Conservation (phyloP, 2,888 invertebrate species). For the Alitta virens region DNA sequence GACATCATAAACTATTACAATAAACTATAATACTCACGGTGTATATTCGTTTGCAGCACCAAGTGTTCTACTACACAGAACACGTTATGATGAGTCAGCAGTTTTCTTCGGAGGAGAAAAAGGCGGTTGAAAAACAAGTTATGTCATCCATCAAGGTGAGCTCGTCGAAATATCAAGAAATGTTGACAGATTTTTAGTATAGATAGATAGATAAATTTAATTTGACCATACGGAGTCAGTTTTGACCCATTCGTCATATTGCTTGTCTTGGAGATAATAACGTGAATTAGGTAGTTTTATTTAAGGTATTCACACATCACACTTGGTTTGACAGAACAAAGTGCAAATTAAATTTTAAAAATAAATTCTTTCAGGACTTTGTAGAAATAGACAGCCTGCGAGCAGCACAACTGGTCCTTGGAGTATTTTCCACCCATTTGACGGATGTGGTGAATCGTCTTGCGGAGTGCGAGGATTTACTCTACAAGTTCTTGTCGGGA, state of each 20-base stretch:
- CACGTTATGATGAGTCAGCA: conserved; percentile 54
- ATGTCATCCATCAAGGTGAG: conserved; percentile 49
- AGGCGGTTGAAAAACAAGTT: conserved; percentile 47
- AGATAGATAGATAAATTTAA: too few species aligned
- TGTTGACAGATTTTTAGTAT: too few species aligned
- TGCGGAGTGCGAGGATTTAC: conserved; percentile 47
- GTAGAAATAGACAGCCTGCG: conserved; percentile 65
- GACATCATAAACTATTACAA: too few species aligned
- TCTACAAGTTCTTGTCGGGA: conserved; percentile 65
- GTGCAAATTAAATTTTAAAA: too few species aligned
- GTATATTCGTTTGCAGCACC: conserved; percentile 47
- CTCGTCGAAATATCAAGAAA: too few species aligned
- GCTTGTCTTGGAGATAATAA: too few species aligned
- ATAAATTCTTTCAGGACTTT: conserved; percentile 58
- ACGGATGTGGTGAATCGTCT: conserved; percentile 40
- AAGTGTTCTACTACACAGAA: conserved; percentile 63
- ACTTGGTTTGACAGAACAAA: too few species aligned
- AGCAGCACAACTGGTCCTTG: conserved; percentile 66
- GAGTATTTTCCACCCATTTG: conserved; percentile 60
- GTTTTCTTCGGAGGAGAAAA: conserved; percentile 47
- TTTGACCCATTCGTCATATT: too few species aligned
- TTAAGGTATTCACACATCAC: too few species aligned
- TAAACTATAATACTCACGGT: not conserved
- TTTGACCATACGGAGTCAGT: too few species aligned
- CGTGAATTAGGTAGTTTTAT: too few species aligned